Evolutionary conservation across 2,888 invertebrate species (phyloP), one percentile per base, ranked within the genome.

Genomic region (Cheilosia urbana): DNA sequence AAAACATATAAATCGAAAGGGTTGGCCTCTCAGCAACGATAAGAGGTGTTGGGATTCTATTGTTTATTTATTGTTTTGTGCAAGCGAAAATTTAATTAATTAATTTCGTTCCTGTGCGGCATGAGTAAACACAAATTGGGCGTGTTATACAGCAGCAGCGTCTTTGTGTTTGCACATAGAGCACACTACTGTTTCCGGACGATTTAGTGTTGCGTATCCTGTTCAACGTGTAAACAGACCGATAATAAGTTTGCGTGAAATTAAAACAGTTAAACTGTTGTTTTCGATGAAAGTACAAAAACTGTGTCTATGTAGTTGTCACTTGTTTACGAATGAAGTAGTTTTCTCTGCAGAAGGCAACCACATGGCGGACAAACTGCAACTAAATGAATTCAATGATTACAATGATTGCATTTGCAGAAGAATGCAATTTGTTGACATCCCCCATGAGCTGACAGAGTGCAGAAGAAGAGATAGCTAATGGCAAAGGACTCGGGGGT

Each of bases 61-160:
- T 73, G 77, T 78, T 66, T 84, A 57, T 76, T 45, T 49, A 51
- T 34, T 71, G 42, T 58, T 57, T 68, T 63, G 30, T 55, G 55
- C 13, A 24, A 47, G 60, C 60, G 24, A 55, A 84, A 75, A 65
- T 84, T 80, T 80, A 80, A 80, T 84, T 80, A 80, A 60, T 71
- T 80, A 65, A 69, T 42, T 30, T 53, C 19, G 45, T 82, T 83
- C 51, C 57, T 68, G 75, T 84, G 42, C 60, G 62, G 60, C 47
- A 2, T 40, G 45, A 49, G 37, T 71, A 65, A 71, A 84, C 27
- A 69, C 27, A 69, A 79, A 63, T 71, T 53, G 51, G 37, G 21
- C 51, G 27, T 21, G 53, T 45, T 15, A 19, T 30, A 19, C 19
- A 49, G 49, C 19, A 11, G 7, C 49, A 47, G 21, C 21, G 49